phyloP scores from a whole-genome alignment of 2,113 vertebrate genomes.

The Lamprologus speciosus region DNA sequence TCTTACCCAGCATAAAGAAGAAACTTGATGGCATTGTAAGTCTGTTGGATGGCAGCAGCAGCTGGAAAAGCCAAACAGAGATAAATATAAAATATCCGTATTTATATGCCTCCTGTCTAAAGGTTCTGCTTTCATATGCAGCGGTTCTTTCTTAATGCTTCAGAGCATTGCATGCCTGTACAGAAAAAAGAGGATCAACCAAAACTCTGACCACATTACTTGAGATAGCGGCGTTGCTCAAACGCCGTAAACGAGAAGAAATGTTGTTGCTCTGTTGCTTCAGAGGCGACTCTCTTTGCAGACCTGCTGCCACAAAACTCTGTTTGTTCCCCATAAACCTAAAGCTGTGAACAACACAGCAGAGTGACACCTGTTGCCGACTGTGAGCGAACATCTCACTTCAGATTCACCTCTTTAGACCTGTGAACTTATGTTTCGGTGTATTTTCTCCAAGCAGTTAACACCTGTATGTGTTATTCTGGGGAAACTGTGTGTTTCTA shows the following conservation, averaged over 20 bases:
- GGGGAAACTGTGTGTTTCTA: not conserved
- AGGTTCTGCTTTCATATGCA: not conserved
- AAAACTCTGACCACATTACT: conserved; percentile 3
- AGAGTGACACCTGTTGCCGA: not conserved
- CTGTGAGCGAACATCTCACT: not conserved
- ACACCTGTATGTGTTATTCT: not conserved
- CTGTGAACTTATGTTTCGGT: not conserved
- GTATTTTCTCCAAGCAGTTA: not conserved
- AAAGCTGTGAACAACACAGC: not conserved
- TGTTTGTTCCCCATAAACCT: not conserved
- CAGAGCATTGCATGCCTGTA: not conserved
- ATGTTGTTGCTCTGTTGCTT: not conserved
- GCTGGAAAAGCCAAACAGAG: not conserved
- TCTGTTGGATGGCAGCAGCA: not conserved
- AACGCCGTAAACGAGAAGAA: not conserved
- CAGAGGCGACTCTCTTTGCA: not conserved
- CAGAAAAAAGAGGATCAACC: conserved; percentile 40
- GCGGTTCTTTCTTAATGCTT: not conserved
- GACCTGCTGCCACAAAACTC: not conserved
- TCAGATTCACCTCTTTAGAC: not conserved
- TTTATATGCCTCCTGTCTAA: not conserved
- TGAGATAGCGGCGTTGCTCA: conserved; percentile 22
- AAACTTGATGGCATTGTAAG: conserved; percentile 7
- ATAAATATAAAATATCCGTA: not conserved
- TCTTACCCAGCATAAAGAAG: conserved; percentile 43